These are phyloP conservation scores for Deilephila elpenor DNA, from an alignment of 2,888 invertebrate species.

Conservation along the genomic window DNA sequence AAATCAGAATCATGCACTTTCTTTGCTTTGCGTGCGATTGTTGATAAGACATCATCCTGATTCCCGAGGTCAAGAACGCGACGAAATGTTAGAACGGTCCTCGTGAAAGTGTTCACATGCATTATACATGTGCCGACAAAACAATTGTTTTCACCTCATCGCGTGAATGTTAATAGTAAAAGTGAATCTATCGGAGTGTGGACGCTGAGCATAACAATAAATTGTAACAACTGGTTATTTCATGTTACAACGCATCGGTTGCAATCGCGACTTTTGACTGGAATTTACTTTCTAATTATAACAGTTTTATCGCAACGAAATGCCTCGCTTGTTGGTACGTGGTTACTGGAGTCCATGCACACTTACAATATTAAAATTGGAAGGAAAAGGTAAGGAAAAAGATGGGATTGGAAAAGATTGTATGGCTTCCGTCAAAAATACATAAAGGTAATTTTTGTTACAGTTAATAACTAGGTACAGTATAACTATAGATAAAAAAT, in stretches of 20 bases:
- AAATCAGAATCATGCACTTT: neutral
- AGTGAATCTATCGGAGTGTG: constrained; percentile 57
- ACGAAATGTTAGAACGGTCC: constrained; percentile 48
- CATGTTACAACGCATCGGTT: neutral
- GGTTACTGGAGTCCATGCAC: too few species aligned
- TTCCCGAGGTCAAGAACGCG: constrained; percentile 49
- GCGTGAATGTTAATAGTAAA: constrained; percentile 74
- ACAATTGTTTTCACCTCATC: constrained; percentile 75
- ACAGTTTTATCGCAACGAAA: neutral
- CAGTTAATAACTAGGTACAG: too few species aligned
- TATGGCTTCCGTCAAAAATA: too few species aligned
- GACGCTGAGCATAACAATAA: constrained; percentile 26
- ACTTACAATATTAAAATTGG: too few species aligned
- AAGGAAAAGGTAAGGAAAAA: too few species aligned
- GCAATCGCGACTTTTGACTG: neutral
- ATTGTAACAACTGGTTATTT: constrained; percentile 17
- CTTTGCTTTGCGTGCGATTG: constrained; percentile 16
- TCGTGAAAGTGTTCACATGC: constrained; percentile 55
- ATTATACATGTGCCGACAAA: constrained; percentile 52
- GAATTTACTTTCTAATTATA: constrained; percentile 21
- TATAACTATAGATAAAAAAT: too few species aligned
- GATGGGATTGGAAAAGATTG: too few species aligned
- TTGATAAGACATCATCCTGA: constrained; percentile 34
- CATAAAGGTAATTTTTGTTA: too few species aligned
- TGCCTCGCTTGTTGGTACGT: too few species aligned